Percentiles rank a stretch among this genome's conserved stretches.
phyloP scores from a whole-genome alignment of 2,797 vertebrate species.

The Microchirus variegatus region DNA sequence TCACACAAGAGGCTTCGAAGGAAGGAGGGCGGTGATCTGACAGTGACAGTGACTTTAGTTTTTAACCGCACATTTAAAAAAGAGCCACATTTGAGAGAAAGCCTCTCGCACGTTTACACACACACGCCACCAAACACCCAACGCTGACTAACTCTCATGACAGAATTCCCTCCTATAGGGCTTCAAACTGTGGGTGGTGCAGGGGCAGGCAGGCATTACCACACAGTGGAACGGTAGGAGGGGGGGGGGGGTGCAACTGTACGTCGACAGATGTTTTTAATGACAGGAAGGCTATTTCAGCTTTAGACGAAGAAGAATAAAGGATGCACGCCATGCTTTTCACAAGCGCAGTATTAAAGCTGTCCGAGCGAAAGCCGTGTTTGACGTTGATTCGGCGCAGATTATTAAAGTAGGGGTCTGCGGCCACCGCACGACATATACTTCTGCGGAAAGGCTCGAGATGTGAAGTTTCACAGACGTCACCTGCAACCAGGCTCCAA shows the following conservation, averaged over 20 bases:
- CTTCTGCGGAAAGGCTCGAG: too few relatives aligned
- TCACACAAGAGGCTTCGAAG: too few relatives aligned
- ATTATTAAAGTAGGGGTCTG: slow-evolving; percentile 15
- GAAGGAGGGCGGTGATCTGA: too few relatives aligned
- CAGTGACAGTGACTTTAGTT: slow-evolving; percentile 32
- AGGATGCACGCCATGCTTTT: slow-evolving; percentile 38
- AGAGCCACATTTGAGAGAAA: slow-evolving; percentile 40
- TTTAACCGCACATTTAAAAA: slow-evolving; percentile 31
- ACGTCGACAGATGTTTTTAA: slow-evolving; percentile 68
- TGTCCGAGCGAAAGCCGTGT: slow-evolving; percentile 41
- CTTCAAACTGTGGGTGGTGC: slow-evolving; percentile 66
- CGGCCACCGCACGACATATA: slow-evolving; percentile 16
- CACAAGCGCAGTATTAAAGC: slow-evolving; percentile 26
- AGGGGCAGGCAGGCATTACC: slow-evolving; percentile 65
- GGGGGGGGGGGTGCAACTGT: slow-evolving; percentile 62
- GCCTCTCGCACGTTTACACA: slow-evolving; percentile 20
- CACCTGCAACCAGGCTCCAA: too few relatives aligned
- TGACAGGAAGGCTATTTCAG: slow-evolving; percentile 51
- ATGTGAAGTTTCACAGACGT: too few relatives aligned
- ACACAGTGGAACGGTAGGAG: slow-evolving; percentile 64
- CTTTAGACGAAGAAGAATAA: slow-evolving; percentile 32
- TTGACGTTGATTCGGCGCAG: slow-evolving; percentile 20
- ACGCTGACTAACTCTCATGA: slow-evolving; percentile 49
- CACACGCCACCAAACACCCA: slow-evolving; percentile 36
- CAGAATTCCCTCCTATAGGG: slow-evolving; percentile 42